Base-by-base conservation (phyloP, 2,113 vertebrate species). In the Orycteropus afer region DNA sequence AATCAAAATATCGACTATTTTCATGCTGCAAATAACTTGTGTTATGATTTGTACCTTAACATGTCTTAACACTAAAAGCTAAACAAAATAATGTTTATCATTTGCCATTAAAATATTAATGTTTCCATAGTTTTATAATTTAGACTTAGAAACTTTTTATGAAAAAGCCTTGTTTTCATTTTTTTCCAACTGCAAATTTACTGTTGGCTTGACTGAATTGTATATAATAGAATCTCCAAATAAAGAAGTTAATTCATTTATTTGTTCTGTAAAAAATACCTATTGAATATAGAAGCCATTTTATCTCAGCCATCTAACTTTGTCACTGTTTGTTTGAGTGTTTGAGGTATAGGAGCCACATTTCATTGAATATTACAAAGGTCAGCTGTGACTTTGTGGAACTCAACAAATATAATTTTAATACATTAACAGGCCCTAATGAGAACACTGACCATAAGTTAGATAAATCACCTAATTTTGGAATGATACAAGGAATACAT, bases 1-100 rank as follows among this genome's bases (percentile, higher is more conserved):
- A 97, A 97, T 97, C 96, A 97, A 97, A 97, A 96, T 95, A 97
- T 96, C 97, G 80, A 93, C 85, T 95, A 22, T 96, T 92, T 59
- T 94, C 78, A 97, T 79, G 63, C 73, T 79, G 65, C 80, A 93
- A 96, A 88, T 96, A 85, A 93, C 61, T 80, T 71, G 42, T 94
- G 89, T 92, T 87, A 92, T 93, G 93, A 93, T 74, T 94, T 91
- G 69, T 14, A 93, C 95, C 53, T 96, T 91, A 94, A 93, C 69
- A 42, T 80, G 14, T 84, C 76, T 87, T 45, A 45, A 61, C 25
- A 90, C 34, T 86, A 34, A 81, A 89, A 84, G 17, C 47, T 71
- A 55, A 91, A 82, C 20, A 95, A 96, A 93, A 83, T 76, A 84
- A 61, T 83, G 53, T 49, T 86, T 8, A 73, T 76, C n/a, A 61